These are phyloP conservation scores for Lypha dubia DNA, from an alignment of 2,888 invertebrate species.

Conservation along the genomic window DNA sequence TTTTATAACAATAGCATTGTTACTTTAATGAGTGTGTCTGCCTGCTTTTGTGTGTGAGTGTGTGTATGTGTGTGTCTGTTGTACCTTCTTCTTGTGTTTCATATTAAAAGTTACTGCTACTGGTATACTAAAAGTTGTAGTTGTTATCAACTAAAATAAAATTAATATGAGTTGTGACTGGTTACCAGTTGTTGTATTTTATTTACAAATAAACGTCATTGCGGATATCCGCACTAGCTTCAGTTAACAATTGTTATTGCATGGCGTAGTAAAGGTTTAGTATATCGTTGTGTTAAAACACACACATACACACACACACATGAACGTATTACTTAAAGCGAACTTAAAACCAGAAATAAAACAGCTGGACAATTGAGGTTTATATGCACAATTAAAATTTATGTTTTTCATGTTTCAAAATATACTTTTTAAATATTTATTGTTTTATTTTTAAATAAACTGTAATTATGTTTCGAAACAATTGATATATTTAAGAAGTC, in stretches of 20 bases:
- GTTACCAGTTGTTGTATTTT: constrained; percentile 74
- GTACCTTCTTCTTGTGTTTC: background rate
- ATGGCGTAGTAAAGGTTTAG: background rate
- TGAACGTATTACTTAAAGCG: background rate
- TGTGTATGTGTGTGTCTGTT: background rate
- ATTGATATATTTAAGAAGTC: too few relatives aligned
- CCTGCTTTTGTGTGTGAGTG: background rate
- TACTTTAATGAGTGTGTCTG: constrained; percentile 1
- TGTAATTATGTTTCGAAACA: too few relatives aligned
- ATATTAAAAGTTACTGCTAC: constrained; percentile 19
- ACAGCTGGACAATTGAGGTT: background rate
- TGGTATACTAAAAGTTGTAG: constrained; percentile 11
- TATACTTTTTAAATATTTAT: background rate
- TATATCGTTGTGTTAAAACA: constrained; percentile 14
- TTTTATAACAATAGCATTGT: constrained; percentile 46
- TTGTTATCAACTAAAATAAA: constrained; percentile 42
- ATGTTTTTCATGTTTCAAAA: background rate
- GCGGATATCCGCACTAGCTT: constrained; percentile 68
- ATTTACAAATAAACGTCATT: constrained; percentile 74
- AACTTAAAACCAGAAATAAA: background rate
- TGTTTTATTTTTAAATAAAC: background rate
- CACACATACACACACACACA: background rate
- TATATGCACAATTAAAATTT: background rate
- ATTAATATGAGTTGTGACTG: constrained; percentile 64
- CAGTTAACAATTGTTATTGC: constrained; percentile 41